Percentiles rank a stretch among this genome's conserved stretches.
These are phyloP conservation scores for Nasonovia ribisnigri DNA, from an alignment of 2,888 invertebrate genomes.

Conservation along the genomic window DNA sequence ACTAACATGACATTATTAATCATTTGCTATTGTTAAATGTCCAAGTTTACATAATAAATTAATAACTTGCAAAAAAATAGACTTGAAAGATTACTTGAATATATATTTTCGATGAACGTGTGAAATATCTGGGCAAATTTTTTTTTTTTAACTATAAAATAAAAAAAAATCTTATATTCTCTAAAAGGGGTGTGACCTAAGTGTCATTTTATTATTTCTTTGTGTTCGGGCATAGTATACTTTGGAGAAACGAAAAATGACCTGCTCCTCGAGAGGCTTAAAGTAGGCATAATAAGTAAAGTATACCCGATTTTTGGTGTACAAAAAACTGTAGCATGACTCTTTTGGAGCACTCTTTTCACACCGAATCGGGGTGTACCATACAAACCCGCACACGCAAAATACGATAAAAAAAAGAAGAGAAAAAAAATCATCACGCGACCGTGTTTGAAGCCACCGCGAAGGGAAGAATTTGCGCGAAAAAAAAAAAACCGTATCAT, in stretches of 20 bases:
- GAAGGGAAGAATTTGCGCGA: neutral
- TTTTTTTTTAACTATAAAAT: neutral
- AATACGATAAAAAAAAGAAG: too few species aligned
- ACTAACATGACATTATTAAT: neutral
- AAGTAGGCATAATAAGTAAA: neutral
- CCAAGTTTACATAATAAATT: neutral
- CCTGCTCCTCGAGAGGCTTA: neutral
- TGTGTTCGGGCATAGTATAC: neutral
- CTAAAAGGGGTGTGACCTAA: neutral
- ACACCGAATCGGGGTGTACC: neutral
- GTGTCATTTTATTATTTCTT: neutral
- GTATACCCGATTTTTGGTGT: neutral
- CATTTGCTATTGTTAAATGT: neutral
- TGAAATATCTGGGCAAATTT: neutral
- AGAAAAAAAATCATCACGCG: neutral
- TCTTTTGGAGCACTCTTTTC: neutral
- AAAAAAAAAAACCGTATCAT: neutral
- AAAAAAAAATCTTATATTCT: neutral
- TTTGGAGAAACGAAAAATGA: neutral
- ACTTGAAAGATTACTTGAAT: neutral
- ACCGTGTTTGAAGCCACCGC: neutral
- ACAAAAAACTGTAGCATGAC: neutral
- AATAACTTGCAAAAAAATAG: neutral
- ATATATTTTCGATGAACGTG: neutral
- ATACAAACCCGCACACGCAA: neutral